Percentiles rank a stretch among this genome's conserved stretches.
These are phyloP conservation scores for Neuroterus valhalla DNA, from an alignment of 1,140 invertebrate species.

Conservation along the genomic window DNA sequence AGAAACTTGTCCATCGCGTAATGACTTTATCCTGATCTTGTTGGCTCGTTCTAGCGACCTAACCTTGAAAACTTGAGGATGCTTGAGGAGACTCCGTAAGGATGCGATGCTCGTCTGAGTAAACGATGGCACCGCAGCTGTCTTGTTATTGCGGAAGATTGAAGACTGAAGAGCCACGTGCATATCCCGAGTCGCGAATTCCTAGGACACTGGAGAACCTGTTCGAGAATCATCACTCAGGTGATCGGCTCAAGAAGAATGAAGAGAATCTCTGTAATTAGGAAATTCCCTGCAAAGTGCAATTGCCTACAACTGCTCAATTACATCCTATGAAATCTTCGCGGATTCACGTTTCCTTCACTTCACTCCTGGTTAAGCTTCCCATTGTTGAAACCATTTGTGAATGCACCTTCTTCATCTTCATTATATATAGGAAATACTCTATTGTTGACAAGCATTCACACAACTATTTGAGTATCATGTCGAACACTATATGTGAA, in stretches of 20 bases:
- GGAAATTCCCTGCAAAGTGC: neutral
- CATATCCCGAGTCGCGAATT: neutral
- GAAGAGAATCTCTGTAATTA: neutral
- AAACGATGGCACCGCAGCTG: conserved; percentile 20
- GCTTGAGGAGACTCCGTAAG: too few species aligned
- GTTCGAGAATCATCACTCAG: conserved; percentile 7
- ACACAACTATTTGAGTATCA: too few species aligned
- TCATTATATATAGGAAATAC: too few species aligned
- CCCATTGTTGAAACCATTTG: too few species aligned
- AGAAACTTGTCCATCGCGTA: conserved; percentile 53
- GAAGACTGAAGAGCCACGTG: conserved; percentile 17
- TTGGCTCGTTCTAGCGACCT: conserved; percentile 50
- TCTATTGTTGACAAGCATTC: too few species aligned
- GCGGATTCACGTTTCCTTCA: too few species aligned
- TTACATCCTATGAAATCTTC: neutral
- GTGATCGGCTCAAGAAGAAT: conserved; percentile 12
- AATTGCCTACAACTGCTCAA: conserved; percentile 27
- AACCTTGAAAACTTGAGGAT: conserved; percentile 39
- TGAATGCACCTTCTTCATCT: too few species aligned
- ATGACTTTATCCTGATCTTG: conserved; percentile 64
- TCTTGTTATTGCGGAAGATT: conserved; percentile 28
- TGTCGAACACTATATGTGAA: too few species aligned
- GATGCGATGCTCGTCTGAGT: neutral
- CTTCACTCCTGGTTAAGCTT: too few species aligned
- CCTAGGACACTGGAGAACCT: neutral